Evolutionary conservation across 1,140 invertebrate species (phyloP).

Genomic region (Ips typographus): DNA sequence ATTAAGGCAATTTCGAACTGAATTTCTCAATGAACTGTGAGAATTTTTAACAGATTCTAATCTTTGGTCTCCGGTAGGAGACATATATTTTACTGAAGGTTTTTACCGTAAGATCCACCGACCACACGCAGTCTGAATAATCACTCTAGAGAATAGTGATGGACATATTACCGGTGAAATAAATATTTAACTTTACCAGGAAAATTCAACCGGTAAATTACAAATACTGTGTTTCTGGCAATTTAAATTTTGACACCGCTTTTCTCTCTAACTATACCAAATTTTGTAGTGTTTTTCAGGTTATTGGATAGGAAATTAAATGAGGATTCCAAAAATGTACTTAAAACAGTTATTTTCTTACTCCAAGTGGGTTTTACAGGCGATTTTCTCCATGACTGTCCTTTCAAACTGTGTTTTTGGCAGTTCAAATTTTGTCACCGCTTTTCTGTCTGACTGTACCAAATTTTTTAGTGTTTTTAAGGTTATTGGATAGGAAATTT

Average conservation of each 20-base stretch:
- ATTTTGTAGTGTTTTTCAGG: too few relatives aligned
- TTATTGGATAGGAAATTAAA: too few relatives aligned
- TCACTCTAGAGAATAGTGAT: neutral
- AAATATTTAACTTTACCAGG: neutral
- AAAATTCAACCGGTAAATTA: neutral
- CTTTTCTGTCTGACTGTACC: too few relatives aligned
- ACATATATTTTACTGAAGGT: conserved; percentile 1
- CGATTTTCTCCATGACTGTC: too few relatives aligned
- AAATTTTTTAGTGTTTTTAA: too few relatives aligned
- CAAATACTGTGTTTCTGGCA: neutral
- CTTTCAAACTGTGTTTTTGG: too few relatives aligned
- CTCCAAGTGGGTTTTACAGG: too few relatives aligned
- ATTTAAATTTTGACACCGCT: neutral
- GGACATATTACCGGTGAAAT: neutral
- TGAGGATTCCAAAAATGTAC: too few relatives aligned
- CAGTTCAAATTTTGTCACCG: too few relatives aligned
- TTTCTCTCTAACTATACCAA: neutral
- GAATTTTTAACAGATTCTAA: conserved; percentile 5
- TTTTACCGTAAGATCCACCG: neutral
- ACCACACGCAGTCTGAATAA: neutral
- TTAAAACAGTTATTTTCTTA: too few relatives aligned
- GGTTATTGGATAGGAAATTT: too few relatives aligned
- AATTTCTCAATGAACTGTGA: conserved; percentile 6
- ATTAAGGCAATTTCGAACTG: conserved; percentile 3
- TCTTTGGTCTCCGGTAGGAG: neutral